phyloP scores from a whole-genome alignment of 2,797 vertebrate genomes.

The Kryptolebias ocellatus region DNA sequence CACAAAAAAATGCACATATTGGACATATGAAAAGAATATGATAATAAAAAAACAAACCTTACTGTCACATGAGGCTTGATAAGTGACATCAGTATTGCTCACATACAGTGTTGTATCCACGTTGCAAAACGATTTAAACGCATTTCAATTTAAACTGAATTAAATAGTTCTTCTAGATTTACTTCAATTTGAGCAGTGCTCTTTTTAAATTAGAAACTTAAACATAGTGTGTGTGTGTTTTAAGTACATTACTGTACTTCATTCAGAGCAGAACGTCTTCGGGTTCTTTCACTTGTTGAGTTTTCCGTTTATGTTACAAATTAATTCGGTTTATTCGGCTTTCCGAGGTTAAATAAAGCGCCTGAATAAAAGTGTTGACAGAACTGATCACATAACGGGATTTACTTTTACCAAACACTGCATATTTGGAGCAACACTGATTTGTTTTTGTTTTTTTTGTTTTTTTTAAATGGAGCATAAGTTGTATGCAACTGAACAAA shows the following conservation, averaged over 20 bases:
- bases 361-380: not conserved
- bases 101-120: slow-evolving; percentile 19
- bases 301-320: not conserved
- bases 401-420: not conserved
- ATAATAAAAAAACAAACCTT: slow-evolving; percentile 1
- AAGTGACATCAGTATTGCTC: slow-evolving; percentile 56
- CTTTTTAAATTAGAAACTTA: not conserved
- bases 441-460: slow-evolving; percentile 4
- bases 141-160: not conserved
- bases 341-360: not conserved
- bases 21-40: slow-evolving; percentile 19
- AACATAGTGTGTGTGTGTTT: not conserved
- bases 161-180: not conserved
- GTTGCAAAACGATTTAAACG: not conserved
- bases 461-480: slow-evolving; percentile 6
- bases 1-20: slow-evolving; percentile 11
- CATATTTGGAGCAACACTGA: slow-evolving; percentile 51
- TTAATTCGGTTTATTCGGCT: not conserved
- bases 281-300: not conserved
- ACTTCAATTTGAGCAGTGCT: not conserved
- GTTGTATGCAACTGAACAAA: slow-evolving; percentile 32
- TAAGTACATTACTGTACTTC: no score
- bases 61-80: slow-evolving; percentile 20
- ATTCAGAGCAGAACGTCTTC: not conserved
- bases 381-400: slow-evolving; percentile 4